These are phyloP conservation scores for Apotomis betuletana DNA, from an alignment of 2,888 invertebrate genomes.

Conservation along the genomic window DNA sequence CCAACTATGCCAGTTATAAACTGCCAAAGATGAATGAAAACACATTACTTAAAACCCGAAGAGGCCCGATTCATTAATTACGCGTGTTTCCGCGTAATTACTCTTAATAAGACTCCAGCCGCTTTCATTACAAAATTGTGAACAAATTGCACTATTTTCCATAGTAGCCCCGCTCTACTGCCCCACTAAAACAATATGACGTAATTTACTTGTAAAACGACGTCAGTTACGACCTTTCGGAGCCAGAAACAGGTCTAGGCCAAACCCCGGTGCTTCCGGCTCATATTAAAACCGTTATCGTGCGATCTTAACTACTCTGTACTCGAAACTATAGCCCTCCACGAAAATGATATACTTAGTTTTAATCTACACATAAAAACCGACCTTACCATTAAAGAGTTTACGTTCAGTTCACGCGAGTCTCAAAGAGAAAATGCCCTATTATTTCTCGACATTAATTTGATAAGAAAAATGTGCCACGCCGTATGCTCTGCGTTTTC, in stretches of 20 bases:
- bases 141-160: constrained; percentile 74
- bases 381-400: constrained; percentile 50
- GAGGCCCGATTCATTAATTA: constrained; percentile 18
- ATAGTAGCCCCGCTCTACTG: constrained; percentile 56
- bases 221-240: constrained; percentile 1
- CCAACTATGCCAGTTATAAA: neutral
- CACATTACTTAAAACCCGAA: neutral
- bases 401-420: constrained; percentile 51
- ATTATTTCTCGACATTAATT: constrained; percentile 80
- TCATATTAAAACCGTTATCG: constrained; percentile 82
- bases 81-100: constrained; percentile 21
- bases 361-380: constrained; percentile 56
- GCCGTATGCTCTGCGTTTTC: constrained; percentile 32
- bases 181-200: neutral
- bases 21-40: neutral
- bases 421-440: constrained; percentile 50
- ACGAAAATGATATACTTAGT: constrained; percentile 77
- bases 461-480: constrained; percentile 70
- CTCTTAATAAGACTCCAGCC: constrained; percentile 41
- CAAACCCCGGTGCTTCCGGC: constrained; percentile 72
- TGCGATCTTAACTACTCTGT: constrained; percentile 78
- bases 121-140: constrained; percentile 55
- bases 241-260: constrained; percentile 44
- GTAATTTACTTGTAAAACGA: neutral
- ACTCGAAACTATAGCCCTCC: constrained; percentile 77